Evolutionary conservation across 2,888 invertebrate genomes (phyloP).

Genomic region (Callyntrura guangdongensis): DNA sequence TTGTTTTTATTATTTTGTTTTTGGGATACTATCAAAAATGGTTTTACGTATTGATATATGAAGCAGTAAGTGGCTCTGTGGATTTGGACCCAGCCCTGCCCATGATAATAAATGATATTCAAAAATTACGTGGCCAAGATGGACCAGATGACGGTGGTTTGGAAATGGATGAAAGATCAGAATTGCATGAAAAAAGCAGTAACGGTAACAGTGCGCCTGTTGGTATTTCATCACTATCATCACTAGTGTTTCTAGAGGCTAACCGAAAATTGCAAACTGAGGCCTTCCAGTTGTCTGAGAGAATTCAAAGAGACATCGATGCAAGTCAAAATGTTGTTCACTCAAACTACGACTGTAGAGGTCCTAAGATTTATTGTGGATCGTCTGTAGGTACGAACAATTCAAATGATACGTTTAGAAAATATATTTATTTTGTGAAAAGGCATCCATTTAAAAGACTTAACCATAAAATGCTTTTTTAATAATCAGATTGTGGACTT

Average conservation of each 20-base stretch:
- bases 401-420: no score
- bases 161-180: constrained; percentile 7
- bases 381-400: constrained; percentile 73
- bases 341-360: constrained; percentile 54
- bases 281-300: constrained; percentile 46
- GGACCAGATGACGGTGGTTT: constrained; percentile 16
- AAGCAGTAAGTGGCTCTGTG: constrained; percentile 57
- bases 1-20: constrained; percentile 75
- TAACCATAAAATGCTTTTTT: constrained; percentile 6
- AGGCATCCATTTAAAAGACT: background rate
- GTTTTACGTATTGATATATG: constrained; percentile 72
- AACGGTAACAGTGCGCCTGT: constrained; percentile 2
- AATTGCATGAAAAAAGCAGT: constrained; percentile 53
- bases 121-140: constrained; percentile 14
- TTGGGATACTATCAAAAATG: constrained; percentile 78
- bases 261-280: constrained; percentile 41
- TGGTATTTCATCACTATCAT: background rate
- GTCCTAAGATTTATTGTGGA: constrained; percentile 67
- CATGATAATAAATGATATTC: constrained; percentile 48
- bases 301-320: constrained; percentile 54
- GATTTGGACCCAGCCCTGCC: constrained; percentile 69
- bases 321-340: constrained; percentile 23
- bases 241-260: constrained; percentile 15
- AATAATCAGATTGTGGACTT: constrained; percentile 74
- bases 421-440: no score